phyloP scores from a whole-genome alignment of 2,113 vertebrate genomes.

The Kobus ellipsiprymnus region DNA sequence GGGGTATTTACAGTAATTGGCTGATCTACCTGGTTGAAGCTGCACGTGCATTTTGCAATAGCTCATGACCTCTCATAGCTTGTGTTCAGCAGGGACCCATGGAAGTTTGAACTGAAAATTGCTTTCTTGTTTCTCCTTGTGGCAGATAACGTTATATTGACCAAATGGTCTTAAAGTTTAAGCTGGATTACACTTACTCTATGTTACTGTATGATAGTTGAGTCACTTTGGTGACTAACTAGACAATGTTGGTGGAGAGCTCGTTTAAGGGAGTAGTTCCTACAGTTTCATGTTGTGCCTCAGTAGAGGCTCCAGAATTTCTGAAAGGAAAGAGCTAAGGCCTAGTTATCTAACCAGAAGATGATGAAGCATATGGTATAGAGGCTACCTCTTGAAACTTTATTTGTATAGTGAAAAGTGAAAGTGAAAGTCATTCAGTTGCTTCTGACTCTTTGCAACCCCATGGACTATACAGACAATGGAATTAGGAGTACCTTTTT shows the following conservation, averaged over 20 bases:
- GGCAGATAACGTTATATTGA: neutral
- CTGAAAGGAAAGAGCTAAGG: neutral
- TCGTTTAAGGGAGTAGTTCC: neutral
- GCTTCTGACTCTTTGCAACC: neutral
- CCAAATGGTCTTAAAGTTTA: neutral
- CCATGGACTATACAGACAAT: neutral
- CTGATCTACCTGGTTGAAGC: neutral
- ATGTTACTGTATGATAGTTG: neutral
- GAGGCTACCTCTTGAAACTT: neutral
- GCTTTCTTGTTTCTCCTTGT: neutral
- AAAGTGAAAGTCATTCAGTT: neutral
- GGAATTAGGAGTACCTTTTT: neutral
- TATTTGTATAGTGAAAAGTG: neutral
- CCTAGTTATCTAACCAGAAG: neutral
- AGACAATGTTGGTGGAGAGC: neutral
- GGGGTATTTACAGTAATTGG: neutral
- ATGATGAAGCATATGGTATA: accelerated
- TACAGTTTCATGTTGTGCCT: neutral
- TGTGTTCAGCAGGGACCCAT: neutral
- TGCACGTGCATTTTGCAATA: neutral
- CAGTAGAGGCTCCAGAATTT: neutral
- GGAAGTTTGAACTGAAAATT: neutral
- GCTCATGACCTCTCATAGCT: neutral
- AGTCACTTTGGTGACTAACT: neutral
- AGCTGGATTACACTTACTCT: neutral